phyloP scores from a whole-genome alignment of 2,888 invertebrate species.

The Malthinus seriepunctatus region DNA sequence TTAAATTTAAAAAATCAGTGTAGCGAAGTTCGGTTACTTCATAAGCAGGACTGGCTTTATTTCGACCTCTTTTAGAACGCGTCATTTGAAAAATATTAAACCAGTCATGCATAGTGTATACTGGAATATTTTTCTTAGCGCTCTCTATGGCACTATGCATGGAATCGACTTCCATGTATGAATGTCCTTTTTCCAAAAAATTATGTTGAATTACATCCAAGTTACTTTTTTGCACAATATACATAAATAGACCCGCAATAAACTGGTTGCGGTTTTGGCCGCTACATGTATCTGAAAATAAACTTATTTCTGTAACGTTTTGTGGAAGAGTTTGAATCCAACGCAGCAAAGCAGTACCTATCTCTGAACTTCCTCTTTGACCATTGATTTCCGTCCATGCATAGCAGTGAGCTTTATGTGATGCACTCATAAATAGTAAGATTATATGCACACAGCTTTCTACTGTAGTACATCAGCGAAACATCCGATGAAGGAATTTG shows the following conservation, averaged over 20 bases:
- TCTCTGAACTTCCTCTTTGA: too few relatives aligned
- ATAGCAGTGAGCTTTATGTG: slow-evolving; percentile 40
- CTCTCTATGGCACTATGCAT: slow-evolving; percentile 37
- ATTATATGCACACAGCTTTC: too few relatives aligned
- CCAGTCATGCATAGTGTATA: slow-evolving; percentile 34
- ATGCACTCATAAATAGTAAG: slow-evolving; percentile 40
- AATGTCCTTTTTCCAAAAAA: slow-evolving; percentile 38
- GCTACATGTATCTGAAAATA: slow-evolving; percentile 35
- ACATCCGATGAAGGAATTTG: too few relatives aligned
- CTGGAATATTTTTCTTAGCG: slow-evolving; percentile 29
- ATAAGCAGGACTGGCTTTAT: slow-evolving; percentile 28
- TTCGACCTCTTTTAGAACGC: slow-evolving; percentile 21
- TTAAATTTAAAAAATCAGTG: slow-evolving; percentile 27
- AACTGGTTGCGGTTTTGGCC: slow-evolving; percentile 32
- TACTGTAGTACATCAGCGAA: too few relatives aligned
- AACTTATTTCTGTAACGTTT: slow-evolving; percentile 18
- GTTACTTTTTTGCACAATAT: slow-evolving; percentile 27
- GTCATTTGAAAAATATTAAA: slow-evolving; percentile 30
- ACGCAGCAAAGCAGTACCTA: slow-evolving; percentile 37
- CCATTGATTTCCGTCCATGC: too few relatives aligned
- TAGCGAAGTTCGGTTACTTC: too few relatives aligned
- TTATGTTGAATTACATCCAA: slow-evolving; percentile 33
- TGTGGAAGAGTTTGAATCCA: slow-evolving; percentile 17
- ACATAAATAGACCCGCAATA: slow-evolving; percentile 31
- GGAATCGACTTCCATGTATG: slow-evolving; percentile 35